phyloP scores from a whole-genome alignment of 2,888 invertebrate genomes.

The Horisme vitalbata region DNA sequence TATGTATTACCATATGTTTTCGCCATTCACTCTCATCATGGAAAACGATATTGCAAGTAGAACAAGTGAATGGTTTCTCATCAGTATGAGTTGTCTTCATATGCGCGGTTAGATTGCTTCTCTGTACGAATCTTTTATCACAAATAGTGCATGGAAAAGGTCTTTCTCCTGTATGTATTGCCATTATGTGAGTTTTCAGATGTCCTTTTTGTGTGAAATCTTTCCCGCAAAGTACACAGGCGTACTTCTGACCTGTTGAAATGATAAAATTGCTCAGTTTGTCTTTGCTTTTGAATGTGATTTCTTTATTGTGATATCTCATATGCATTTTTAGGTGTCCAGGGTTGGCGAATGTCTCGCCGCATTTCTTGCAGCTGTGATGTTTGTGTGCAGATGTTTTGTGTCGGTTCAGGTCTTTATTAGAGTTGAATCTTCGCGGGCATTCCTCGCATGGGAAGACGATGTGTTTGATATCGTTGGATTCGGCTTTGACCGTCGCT shows the following conservation, averaged over 20 bases:
- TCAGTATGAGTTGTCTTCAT: slow-evolving; percentile 1
- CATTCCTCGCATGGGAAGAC: slow-evolving; percentile 8
- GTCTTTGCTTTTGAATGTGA: not conserved
- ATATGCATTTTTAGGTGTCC: slow-evolving; percentile 5
- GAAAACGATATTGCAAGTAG: not conserved
- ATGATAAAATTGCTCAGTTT: not conserved
- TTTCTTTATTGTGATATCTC: slow-evolving; percentile 7
- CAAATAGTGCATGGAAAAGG: slow-evolving; percentile 6
- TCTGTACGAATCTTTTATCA: slow-evolving; percentile 10
- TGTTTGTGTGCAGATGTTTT: slow-evolving; percentile 1
- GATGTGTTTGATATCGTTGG: not conserved
- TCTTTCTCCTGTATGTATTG: slow-evolving; percentile 7
- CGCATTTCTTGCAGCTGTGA: slow-evolving; percentile 1
- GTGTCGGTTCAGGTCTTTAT: slow-evolving; percentile 1
- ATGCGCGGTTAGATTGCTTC: slow-evolving; percentile 11
- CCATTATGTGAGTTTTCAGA: slow-evolving; percentile 19
- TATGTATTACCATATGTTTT: slow-evolving; percentile 1
- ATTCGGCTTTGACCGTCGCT: slow-evolving; percentile 8
- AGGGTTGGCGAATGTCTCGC: not conserved
- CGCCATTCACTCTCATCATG: not conserved
- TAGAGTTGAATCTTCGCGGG: slow-evolving; percentile 1
- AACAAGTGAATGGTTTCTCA: slow-evolving; percentile 2
- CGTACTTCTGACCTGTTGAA: slow-evolving; percentile 1
- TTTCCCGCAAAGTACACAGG: slow-evolving; percentile 11
- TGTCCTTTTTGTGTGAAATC: slow-evolving; percentile 9